Base-by-base conservation (phyloP, 2,888 invertebrate species). In the Diarsia dahlii region DNA sequence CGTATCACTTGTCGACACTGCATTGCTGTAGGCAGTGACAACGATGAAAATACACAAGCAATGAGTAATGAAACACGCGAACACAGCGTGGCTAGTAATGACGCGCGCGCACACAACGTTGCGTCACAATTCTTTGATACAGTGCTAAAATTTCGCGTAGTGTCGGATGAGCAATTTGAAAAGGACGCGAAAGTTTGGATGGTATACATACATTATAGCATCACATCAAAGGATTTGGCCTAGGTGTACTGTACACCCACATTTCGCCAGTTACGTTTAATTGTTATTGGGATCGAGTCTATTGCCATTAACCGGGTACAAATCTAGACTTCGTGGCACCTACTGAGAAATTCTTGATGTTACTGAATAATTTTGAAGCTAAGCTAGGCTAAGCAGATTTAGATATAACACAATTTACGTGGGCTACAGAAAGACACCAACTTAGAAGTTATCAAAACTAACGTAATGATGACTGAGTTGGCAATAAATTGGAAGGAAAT, bases 21-120 rank as follows among this genome's bases (percentile, higher is more conserved):
- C 58, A 68, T 18, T 60, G n/a, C 63, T 60, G 56, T 72, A 67
- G 70, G 69, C 46, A 65, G 71, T 76, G 70, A 70, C 75, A 76
- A 52, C 45, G 73, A 71, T 76, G 81, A 73, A 82, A 82, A 84
- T 83, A 70, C 48, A 74, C 64, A 70, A 63, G 60, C 52, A 28
- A 82, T 83, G 83, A 83, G 74, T 85, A 76, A 82, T 56, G 12
- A 0, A 71, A 58, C 82, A 82, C 85, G 82, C 69, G 69, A 50
- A 63, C 60, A 50, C 64, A 58, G 65, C 76, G 73, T 84, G 84
- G 60, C 28, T 23, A 48, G 20, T 1, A 28, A 56, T 83, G 83
- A 83, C 83, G 85, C 74, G 76, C 64, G 67, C 64, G 84, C 72
- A 58, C n/a, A 62, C 46, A 15, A 34, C 39, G 48, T 84, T 82